Evolutionary conservation across 1,140 invertebrate genomes (phyloP).

Genomic region (Atta colombica): DNA sequence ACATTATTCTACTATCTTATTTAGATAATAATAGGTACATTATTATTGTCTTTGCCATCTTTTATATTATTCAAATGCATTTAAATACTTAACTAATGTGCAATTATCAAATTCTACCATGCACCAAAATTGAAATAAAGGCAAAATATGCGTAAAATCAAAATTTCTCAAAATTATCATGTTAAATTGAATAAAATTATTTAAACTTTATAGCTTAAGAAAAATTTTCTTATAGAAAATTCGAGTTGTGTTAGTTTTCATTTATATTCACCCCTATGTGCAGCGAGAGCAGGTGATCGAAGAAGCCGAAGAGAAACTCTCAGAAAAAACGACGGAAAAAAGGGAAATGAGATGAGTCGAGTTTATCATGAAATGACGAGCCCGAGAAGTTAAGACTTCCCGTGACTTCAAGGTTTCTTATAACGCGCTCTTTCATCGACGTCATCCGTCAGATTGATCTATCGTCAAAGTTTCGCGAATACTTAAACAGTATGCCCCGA

Average conservation of each 20-base stretch:
- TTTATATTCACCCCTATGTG: neutral
- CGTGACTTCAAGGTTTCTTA: slow-evolving; percentile 46
- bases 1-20: neutral
- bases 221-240: neutral
- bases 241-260: neutral
- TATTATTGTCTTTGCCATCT: neutral
- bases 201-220: too few species aligned
- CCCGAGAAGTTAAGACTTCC: slow-evolving; percentile 47
- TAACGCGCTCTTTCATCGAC: slow-evolving; percentile 55
- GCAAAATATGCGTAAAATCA: neutral
- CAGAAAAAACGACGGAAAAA: slow-evolving; percentile 29
- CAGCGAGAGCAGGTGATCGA: neutral
- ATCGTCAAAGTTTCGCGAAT: slow-evolving; percentile 56
- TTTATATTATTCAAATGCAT: neutral
- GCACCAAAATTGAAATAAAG: neutral
- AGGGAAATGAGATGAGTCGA: slow-evolving; percentile 27
- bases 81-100: neutral
- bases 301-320: slow-evolving; percentile 7
- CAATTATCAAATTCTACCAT: neutral
- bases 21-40: neutral
- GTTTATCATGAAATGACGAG: slow-evolving; percentile 59
- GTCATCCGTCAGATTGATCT: slow-evolving; percentile 60
- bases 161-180: neutral
- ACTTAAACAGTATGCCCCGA: slow-evolving; percentile 38
- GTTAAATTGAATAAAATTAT: neutral